These are phyloP conservation scores for Callocephalon fimbriatum DNA, from an alignment of 2,113 vertebrate genomes.

Conservation along the genomic window DNA sequence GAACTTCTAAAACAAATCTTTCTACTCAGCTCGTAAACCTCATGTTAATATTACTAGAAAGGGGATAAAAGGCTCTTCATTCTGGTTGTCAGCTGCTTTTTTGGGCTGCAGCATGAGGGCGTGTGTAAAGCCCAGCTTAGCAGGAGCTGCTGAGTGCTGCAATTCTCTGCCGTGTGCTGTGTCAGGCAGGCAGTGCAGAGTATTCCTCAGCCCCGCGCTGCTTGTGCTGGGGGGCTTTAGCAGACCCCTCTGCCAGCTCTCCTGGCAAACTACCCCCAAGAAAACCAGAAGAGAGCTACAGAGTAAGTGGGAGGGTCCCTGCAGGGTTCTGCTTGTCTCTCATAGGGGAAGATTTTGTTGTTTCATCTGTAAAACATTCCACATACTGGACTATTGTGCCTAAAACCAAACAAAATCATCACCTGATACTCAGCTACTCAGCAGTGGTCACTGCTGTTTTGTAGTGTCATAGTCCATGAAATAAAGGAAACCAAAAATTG, in stretches of 20 bases:
- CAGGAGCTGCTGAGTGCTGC: neutral
- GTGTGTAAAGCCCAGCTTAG: neutral
- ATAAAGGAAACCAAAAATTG: neutral
- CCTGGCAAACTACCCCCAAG: rapidly evolving
- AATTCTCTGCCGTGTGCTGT: neutral
- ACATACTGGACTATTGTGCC: rapidly evolving
- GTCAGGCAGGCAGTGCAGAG: neutral
- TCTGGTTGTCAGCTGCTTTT: neutral
- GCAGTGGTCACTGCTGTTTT: neutral
- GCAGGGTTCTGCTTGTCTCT: rapidly evolving
- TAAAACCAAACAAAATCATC: rapidly evolving
- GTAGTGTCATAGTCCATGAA: neutral
- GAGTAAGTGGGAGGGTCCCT: rapidly evolving
- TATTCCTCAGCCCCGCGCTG: neutral
- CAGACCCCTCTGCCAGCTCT: rapidly evolving
- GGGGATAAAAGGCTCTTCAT: neutral
- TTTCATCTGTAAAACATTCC: rapidly evolving
- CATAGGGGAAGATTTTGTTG: rapidly evolving
- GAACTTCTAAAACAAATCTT: neutral
- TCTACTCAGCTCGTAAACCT: neutral
- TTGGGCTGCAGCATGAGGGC: neutral
- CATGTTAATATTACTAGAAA: neutral
- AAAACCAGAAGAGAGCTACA: rapidly evolving
- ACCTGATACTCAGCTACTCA: neutral
- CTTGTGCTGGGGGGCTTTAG: neutral